These are phyloP conservation scores for Xylota sylvarum DNA, from an alignment of 2,888 invertebrate species.

Conservation along the genomic window DNA sequence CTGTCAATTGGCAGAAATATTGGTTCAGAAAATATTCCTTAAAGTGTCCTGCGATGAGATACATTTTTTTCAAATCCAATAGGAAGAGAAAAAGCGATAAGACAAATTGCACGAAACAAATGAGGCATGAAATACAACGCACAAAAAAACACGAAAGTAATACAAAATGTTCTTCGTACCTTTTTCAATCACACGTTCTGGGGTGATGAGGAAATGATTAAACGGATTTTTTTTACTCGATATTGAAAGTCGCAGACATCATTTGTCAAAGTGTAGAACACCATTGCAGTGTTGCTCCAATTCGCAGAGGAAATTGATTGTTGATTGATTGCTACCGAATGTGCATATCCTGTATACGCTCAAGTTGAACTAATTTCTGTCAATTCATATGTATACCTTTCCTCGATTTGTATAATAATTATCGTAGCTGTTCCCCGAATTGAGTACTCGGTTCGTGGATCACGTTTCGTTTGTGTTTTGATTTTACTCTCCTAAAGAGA, in stretches of 20 bases:
- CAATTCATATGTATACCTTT: slow-evolving; percentile 19
- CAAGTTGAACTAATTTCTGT: slow-evolving; percentile 60
- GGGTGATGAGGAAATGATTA: slow-evolving; percentile 69
- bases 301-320: slow-evolving; percentile 58
- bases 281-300: slow-evolving; percentile 32
- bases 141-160: slow-evolving; percentile 45
- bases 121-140: slow-evolving; percentile 72
- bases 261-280: slow-evolving; percentile 66
- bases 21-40: slow-evolving; percentile 23
- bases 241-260: slow-evolving; percentile 71
- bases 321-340: slow-evolving; percentile 62
- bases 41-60: slow-evolving; percentile 21
- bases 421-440: slow-evolving; percentile 44
- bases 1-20: slow-evolving; percentile 64
- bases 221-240: slow-evolving; percentile 44
- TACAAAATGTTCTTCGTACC: slow-evolving; percentile 27
- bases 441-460: slow-evolving; percentile 44
- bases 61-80: slow-evolving; percentile 40
- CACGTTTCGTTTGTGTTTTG: slow-evolving; percentile 61
- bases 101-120: slow-evolving; percentile 73
- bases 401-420: slow-evolving; percentile 51
- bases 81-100: slow-evolving; percentile 52
- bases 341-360: slow-evolving; percentile 48
- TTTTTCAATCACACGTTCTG: slow-evolving; percentile 64
- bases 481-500: slow-evolving; percentile 33